A percentile compares a stretch with the other conserved stretches of the same genome.
These are phyloP conservation scores for Acleris literana DNA, from an alignment of 2,888 invertebrate genomes.

Conservation along the genomic window DNA sequence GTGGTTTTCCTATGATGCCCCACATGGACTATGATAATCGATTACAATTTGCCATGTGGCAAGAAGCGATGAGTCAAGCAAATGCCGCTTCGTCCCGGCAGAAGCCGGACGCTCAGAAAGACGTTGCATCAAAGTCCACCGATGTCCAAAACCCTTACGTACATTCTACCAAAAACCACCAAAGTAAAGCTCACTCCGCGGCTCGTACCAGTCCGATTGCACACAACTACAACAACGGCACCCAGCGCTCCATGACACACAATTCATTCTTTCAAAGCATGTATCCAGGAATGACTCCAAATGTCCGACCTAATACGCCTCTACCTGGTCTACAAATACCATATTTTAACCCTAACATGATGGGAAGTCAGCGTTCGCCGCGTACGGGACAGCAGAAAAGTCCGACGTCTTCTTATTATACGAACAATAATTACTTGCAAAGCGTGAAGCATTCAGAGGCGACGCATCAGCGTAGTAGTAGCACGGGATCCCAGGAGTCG, in stretches of 20 bases:
- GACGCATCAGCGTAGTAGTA: slow-evolving; percentile 56
- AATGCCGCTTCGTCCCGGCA: slow-evolving; percentile 60
- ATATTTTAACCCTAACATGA: slow-evolving; percentile 69
- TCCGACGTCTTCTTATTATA: slow-evolving; percentile 72
- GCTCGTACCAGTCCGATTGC: slow-evolving; percentile 80
- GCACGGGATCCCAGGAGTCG: slow-evolving; percentile 66
- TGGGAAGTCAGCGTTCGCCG: slow-evolving; percentile 68
- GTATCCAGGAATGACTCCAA: slow-evolving; percentile 70
- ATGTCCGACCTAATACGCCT: slow-evolving; percentile 65
- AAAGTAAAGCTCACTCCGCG: slow-evolving; percentile 68
- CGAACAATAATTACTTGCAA: slow-evolving; percentile 74
- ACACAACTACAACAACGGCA: slow-evolving; percentile 67
- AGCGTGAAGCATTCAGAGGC: slow-evolving; percentile 66
- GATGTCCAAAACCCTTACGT: slow-evolving; percentile 76
- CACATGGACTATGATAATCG: slow-evolving; percentile 81
- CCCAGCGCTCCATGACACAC: slow-evolving; percentile 63
- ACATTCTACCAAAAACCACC: slow-evolving; percentile 72
- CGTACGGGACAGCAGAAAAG: slow-evolving; percentile 68
- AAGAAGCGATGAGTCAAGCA: slow-evolving; percentile 86
- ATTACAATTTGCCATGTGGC: slow-evolving; percentile 87
- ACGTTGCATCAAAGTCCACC: slow-evolving; percentile 61
- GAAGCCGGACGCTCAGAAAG: slow-evolving; percentile 64
- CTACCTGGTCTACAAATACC: slow-evolving; percentile 71
- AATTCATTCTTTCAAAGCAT: slow-evolving; percentile 67
- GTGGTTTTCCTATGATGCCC: slow-evolving; percentile 72